Evolutionary conservation across 92 coral and sea anemone genomes (phyloP).

Genomic region (Epizoanthus stellaris): DNA sequence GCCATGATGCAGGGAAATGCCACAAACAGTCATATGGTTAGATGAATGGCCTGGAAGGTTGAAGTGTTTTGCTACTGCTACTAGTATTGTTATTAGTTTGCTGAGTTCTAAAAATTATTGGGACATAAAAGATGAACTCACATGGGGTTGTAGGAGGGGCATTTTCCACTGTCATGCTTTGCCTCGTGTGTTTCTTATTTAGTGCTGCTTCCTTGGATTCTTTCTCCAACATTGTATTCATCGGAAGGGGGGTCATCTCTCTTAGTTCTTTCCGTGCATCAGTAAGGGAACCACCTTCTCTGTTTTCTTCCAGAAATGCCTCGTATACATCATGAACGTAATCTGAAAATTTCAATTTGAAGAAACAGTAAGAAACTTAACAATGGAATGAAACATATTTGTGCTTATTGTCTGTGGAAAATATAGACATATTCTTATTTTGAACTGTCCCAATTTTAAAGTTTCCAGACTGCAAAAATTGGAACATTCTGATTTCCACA

Average conservation of each 20-base stretch:
- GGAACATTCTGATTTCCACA: too few relatives aligned
- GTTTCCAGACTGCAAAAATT: too few relatives aligned
- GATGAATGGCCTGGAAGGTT: too few relatives aligned
- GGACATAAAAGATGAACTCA: too few relatives aligned
- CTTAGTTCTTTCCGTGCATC: constrained; percentile 16
- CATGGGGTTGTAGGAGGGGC: constrained; percentile 48
- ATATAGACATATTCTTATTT: too few relatives aligned
- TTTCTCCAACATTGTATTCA: constrained; percentile 62
- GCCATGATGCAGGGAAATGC: too few relatives aligned
- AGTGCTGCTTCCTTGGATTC: constrained; percentile 50
- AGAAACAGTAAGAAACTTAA: too few relatives aligned
- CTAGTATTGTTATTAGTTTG: neutral
- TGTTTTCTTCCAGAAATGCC: neutral
- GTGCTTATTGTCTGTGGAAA: too few relatives aligned
- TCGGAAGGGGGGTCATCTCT: constrained; percentile 48
- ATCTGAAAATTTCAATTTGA: neutral
- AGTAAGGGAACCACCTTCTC: neutral
- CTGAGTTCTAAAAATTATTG: too few relatives aligned
- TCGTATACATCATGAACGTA: constrained; percentile 52
- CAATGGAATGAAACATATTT: too few relatives aligned
- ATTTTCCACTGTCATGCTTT: constrained; percentile 45
- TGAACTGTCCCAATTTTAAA: too few relatives aligned
- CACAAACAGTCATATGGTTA: too few relatives aligned
- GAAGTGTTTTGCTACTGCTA: constrained; percentile 2
- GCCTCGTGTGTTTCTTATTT: constrained; percentile 25